Evolutionary conservation across 2,113 vertebrate genomes (phyloP).

Genomic region (Dicrurus megarhynchus): DNA sequence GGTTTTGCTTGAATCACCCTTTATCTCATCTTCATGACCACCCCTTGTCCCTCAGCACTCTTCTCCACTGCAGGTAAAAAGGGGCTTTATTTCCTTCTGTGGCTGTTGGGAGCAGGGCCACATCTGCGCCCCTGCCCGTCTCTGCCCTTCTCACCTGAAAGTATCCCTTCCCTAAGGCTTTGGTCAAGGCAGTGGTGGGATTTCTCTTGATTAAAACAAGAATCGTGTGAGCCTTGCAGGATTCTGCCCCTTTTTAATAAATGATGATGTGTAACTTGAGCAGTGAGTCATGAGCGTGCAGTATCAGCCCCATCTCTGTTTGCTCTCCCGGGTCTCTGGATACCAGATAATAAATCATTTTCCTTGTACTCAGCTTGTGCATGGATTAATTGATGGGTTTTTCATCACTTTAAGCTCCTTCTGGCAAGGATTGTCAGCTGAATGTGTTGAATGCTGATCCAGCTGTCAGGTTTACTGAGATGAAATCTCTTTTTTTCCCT

Average conservation of each 20-base stretch:
- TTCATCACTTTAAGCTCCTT: neutral
- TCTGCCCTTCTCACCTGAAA: neutral
- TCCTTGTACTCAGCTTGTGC: neutral
- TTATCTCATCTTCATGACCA: neutral
- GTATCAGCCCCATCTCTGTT: neutral
- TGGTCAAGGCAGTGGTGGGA: neutral
- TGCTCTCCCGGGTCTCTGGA: neutral
- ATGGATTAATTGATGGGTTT: neutral
- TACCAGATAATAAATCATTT: neutral
- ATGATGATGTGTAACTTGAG: neutral
- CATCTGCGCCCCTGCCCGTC: neutral
- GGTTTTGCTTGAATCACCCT: neutral
- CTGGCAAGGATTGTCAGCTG: neutral
- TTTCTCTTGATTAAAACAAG: neutral
- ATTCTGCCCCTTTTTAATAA: neutral
- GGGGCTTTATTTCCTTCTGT: neutral
- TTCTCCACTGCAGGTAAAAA: neutral
- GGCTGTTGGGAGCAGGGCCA: neutral
- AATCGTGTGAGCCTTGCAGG: neutral
- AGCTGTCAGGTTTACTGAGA: neutral
- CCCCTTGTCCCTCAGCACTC: neutral
- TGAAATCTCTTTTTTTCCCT: neutral
- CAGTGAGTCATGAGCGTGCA: neutral
- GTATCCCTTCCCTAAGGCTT: neutral
- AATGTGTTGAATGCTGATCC: neutral